phyloP scores from a whole-genome alignment of 2,113 vertebrate genomes.

The Dromas ardeola region DNA sequence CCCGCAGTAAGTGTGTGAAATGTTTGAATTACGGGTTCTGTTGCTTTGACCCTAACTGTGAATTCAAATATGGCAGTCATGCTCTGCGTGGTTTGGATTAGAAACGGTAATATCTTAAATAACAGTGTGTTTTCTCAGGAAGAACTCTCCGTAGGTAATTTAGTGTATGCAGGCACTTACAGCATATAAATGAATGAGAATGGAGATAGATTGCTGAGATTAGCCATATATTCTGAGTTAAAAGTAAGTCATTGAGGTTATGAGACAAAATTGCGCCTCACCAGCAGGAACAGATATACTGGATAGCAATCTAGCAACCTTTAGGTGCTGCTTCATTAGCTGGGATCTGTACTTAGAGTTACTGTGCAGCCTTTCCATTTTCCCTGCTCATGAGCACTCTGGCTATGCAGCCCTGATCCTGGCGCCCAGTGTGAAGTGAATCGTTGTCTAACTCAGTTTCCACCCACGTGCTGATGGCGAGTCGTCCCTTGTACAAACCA shows the following conservation, averaged over 20 bases:
- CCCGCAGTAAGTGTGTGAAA: neutral
- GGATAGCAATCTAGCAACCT: neutral
- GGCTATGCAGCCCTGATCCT: neutral
- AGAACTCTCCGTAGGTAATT: neutral
- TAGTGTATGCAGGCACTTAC: neutral
- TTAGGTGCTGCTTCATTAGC: neutral
- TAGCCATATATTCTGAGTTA: neutral
- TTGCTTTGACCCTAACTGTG: neutral
- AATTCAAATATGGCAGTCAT: neutral
- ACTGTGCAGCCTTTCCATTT: neutral
- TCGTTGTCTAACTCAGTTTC: neutral
- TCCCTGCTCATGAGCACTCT: neutral
- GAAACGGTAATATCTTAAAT: neutral
- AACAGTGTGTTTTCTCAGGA: neutral
- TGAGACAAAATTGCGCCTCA: neutral
- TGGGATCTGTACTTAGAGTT: neutral
- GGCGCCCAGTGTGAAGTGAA: neutral
- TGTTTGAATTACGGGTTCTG: neutral
- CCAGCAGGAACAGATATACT: neutral
- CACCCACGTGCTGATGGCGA: neutral
- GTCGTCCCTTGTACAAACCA: neutral
- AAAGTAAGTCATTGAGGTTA: neutral
- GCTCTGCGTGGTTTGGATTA: neutral
- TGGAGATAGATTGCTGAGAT: neutral
- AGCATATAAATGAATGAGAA: neutral